Evolutionary conservation across 2,113 vertebrate genomes (phyloP), one percentile per base, ranked within the genome.

Genomic region (Furnarius figulus): DNA sequence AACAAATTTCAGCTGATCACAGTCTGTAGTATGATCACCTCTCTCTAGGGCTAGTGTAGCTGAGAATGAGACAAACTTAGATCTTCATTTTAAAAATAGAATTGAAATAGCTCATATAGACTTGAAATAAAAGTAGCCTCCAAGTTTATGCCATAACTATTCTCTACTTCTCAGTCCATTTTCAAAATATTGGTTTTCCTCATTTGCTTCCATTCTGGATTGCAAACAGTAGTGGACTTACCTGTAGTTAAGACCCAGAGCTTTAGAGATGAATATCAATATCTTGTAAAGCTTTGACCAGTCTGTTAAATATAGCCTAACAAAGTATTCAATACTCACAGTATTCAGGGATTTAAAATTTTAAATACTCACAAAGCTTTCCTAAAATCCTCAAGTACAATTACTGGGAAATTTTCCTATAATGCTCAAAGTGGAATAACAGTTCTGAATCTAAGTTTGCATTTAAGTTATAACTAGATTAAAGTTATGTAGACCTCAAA

Each of bases 81-180:
- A 21, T n/a, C 27, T 49, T 66, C 22, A 55, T 61, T 56, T 66
- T 35, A 71, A 78, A 35, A 3, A 13, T 5, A 39, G 8, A 94
- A 13, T 56, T 79, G 5, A 75, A 53, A 76, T 39, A 85, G 8
- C 2, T 58, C 4, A 8, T 37, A 12, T 7, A n/a, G 7, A 35
- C 46, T 46, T 46, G 9, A 46, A 20, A 4, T 63, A 56, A 40
- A 46, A 67, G 24, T 19, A 67, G 2, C 20, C 13, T 82, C 24
- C 3, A 55, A 49, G 17, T 53, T 52, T 72, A 33, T 0, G 0
- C 6, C 16, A 14, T 39, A 35, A 6, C n/a, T 73, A 44, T 8
- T 50, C 6, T 73, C 18, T 19, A 25, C 3, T 58, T 70, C 46
- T 49, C 47, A 24, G 47, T 49, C 12, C 31, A 7, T 63, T 72